Percentiles rank a stretch among this genome's conserved stretches.
Conservation (phyloP, 2,888 invertebrate genomes). For the Melanargia galathea region DNA sequence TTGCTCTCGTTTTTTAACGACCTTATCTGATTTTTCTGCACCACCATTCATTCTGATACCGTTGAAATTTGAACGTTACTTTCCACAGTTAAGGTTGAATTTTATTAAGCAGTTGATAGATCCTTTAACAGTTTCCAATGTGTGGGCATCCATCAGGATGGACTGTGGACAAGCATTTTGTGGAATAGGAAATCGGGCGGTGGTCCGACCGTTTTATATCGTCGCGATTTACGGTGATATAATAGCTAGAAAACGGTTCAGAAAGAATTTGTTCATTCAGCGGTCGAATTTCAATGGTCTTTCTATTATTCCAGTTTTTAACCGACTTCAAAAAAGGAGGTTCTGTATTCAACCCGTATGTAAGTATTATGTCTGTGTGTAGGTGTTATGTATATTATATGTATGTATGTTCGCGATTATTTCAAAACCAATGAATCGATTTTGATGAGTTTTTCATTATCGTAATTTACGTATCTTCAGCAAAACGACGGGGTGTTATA, state of each 20-base stretch:
- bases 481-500: no score
- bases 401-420: no score
- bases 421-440: no score
- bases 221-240: slow-evolving; percentile 73
- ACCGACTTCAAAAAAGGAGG: no score
- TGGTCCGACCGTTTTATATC: slow-evolving; percentile 72
- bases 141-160: slow-evolving; percentile 74
- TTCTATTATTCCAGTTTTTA: background rate
- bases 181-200: slow-evolving; percentile 74
- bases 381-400: no score
- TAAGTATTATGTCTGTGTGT: no score
- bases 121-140: slow-evolving; percentile 47
- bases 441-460: no score
- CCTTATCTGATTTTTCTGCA: slow-evolving; percentile 73
- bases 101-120: slow-evolving; percentile 21
- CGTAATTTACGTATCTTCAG: no score
- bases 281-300: slow-evolving; percentile 10
- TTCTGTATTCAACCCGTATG: no score
- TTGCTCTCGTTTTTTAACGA: slow-evolving; percentile 78
- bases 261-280: slow-evolving; percentile 25
- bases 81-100: background rate
- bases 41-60: slow-evolving; percentile 53
- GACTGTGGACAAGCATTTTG: slow-evolving; percentile 79
- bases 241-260: slow-evolving; percentile 64
- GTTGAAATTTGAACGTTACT: slow-evolving; percentile 50